Evolutionary conservation across 2,113 vertebrate species (phyloP).

Genomic region (Coracopsis vasa): DNA sequence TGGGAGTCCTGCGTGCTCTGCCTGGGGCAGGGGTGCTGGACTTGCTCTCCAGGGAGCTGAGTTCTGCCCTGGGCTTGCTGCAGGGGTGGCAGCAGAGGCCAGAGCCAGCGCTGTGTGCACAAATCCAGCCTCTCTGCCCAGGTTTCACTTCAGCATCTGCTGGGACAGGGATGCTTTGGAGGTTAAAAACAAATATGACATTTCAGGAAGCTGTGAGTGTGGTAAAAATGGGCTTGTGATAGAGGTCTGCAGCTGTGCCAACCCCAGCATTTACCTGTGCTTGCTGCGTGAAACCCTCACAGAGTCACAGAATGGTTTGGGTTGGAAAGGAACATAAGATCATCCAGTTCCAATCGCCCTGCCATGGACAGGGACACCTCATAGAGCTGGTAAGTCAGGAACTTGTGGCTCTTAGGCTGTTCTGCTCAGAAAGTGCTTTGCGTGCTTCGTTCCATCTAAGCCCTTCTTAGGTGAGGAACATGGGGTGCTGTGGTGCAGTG

Average conservation of each 20-base stretch:
- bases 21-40: no score
- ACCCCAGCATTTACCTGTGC: background rate
- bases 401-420: fast-evolving
- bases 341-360: background rate
- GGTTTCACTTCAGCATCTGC: background rate
- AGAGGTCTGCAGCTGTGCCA: background rate
- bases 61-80: background rate
- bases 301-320: background rate
- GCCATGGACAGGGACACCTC: background rate
- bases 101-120: fast-evolving
- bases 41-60: background rate
- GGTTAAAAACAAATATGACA: background rate
- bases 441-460: fast-evolving
- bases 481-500: background rate
- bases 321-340: background rate
- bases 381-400: background rate
- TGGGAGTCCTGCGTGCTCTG: background rate
- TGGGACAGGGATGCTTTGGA: background rate
- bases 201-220: background rate
- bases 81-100: background rate
- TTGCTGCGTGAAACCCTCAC: background rate
- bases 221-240: background rate
- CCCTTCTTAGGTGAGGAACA: background rate
- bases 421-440: background rate
- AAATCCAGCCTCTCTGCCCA: background rate